These are phyloP conservation scores for Acleris laterana DNA, from an alignment of 2,888 invertebrate genomes.

Conservation along the genomic window DNA sequence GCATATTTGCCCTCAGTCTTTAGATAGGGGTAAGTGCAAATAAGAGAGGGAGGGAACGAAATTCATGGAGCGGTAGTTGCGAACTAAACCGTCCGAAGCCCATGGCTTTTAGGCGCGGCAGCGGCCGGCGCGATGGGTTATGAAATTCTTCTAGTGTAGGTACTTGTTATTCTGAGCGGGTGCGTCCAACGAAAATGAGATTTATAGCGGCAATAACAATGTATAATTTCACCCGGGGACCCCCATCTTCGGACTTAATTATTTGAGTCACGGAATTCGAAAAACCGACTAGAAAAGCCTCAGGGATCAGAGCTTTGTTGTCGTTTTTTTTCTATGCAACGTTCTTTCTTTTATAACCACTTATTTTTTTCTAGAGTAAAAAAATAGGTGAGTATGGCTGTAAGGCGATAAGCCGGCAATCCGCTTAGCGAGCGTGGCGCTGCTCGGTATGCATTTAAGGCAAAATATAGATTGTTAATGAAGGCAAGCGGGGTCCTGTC, in stretches of 20 bases:
- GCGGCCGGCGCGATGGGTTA: constrained; percentile 46
- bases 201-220: constrained; percentile 80
- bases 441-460: constrained; percentile 66
- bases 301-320: constrained; percentile 75
- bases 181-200: constrained; percentile 75
- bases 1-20: constrained; percentile 34
- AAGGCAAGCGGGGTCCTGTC: constrained; percentile 48
- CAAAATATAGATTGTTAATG: constrained; percentile 78
- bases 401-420: constrained; percentile 79
- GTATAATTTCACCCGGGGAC: constrained; percentile 77
- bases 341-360: constrained; percentile 63
- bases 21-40: constrained; percentile 29
- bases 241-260: constrained; percentile 77
- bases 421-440: constrained; percentile 75
- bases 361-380: constrained; percentile 73
- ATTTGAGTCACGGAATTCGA: constrained; percentile 83
- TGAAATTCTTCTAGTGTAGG: constrained; percentile 51
- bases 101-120: constrained; percentile 29
- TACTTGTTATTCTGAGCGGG: constrained; percentile 72
- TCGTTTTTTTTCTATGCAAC: constrained; percentile 58
- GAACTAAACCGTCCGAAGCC: constrained; percentile 23
- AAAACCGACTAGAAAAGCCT: constrained; percentile 74
- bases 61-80: constrained; percentile 22
- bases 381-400: constrained; percentile 72
- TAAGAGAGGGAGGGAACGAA: constrained; percentile 21